These are phyloP conservation scores for Amphilophus citrinellus DNA, from an alignment of 2,113 vertebrate genomes.

Conservation along the genomic window DNA sequence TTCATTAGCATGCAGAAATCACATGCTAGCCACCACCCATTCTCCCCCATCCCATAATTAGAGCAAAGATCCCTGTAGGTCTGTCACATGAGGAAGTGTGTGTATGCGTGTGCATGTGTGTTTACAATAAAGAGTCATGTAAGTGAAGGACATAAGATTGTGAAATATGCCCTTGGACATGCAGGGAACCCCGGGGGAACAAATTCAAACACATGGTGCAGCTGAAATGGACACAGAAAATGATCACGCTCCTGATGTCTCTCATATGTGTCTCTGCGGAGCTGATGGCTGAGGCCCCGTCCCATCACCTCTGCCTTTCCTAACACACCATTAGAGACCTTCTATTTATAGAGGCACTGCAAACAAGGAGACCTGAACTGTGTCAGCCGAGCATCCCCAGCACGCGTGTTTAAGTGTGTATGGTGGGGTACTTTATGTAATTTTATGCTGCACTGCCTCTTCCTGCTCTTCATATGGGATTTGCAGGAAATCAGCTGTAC, in stretches of 20 bases:
- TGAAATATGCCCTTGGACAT: constrained; percentile 49
- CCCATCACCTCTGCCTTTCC: constrained; percentile 53
- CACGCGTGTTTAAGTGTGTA: not conserved
- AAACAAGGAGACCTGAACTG: constrained; percentile 51
- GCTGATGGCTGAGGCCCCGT: constrained; percentile 25
- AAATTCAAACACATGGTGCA: constrained; percentile 1
- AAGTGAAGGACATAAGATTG: constrained; percentile 51
- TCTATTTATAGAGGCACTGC: constrained; percentile 67
- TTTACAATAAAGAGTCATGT: not conserved
- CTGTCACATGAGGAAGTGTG: constrained; percentile 36
- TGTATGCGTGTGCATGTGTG: constrained; percentile 19
- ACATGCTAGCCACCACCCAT: constrained; percentile 30
- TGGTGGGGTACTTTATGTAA: constrained; percentile 11
- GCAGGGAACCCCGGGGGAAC: constrained; percentile 15
- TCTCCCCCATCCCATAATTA: constrained; percentile 42
- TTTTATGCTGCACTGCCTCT: constrained; percentile 25
- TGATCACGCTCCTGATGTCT: constrained; percentile 14
- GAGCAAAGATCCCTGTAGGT: constrained; percentile 52
- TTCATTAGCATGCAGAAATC: constrained; percentile 37
- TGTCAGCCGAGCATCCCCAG: constrained; percentile 25
- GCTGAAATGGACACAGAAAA: constrained; percentile 28
- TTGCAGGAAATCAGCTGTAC: not conserved
- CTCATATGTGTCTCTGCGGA: constrained; percentile 1
- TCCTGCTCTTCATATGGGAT: constrained; percentile 20
- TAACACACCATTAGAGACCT: constrained; percentile 46